These are phyloP conservation scores for Bothrops jararaca DNA, from an alignment of 2,113 vertebrate genomes.

Conservation along the genomic window DNA sequence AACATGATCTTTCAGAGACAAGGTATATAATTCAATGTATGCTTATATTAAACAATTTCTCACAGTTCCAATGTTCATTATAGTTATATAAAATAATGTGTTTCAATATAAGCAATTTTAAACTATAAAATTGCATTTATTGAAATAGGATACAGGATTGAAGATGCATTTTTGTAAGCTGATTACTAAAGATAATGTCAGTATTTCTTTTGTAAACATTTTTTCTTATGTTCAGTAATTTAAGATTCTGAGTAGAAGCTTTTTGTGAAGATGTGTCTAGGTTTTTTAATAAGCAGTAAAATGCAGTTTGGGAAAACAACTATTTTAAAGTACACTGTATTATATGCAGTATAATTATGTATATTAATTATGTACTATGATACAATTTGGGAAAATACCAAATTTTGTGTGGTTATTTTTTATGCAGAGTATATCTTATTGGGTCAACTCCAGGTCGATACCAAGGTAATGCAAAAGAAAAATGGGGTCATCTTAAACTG, in stretches of 20 bases:
- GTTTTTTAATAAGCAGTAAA: not conserved
- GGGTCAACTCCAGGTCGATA: constrained; percentile 92
- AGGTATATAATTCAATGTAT: constrained; percentile 66
- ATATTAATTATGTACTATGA: not conserved
- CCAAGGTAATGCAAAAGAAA: constrained; percentile 84
- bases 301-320: not conserved
- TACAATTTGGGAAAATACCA: not conserved
- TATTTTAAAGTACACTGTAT: not conserved
- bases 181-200: not conserved
- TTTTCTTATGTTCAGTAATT: not conserved
- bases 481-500: constrained; percentile 93
- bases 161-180: not conserved
- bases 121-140: not conserved
- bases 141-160: not conserved
- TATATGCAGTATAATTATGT: not conserved
- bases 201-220: not conserved
- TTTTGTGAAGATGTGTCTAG: not conserved
- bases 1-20: constrained; percentile 91
- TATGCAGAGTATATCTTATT: constrained; percentile 84
- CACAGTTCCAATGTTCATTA: not conserved
- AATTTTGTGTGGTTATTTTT: not conserved
- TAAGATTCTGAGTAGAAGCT: not conserved
- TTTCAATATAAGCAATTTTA: not conserved
- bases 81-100: not conserved
- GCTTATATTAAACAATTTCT: not conserved